A percentile compares a stretch with the other conserved stretches of the same genome.
phyloP scores from a whole-genome alignment of 2,797 vertebrate genomes.

The Hydrolagus colliei region DNA sequence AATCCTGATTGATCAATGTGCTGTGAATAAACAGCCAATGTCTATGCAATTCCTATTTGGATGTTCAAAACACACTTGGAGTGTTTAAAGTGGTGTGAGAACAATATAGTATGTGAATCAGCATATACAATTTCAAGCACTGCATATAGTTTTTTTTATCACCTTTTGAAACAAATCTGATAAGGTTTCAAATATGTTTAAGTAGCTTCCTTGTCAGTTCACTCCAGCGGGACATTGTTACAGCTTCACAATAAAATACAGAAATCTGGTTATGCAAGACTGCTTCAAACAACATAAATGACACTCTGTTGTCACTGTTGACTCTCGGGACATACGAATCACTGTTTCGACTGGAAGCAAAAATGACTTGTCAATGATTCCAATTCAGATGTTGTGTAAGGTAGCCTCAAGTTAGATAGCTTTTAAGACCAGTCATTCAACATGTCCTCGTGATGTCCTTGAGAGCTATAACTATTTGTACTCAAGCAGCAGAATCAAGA shows the following conservation, averaged over 20 bases:
- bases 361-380: neutral
- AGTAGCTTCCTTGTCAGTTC: neutral
- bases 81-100: neutral
- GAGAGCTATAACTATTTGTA: neutral
- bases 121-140: neutral
- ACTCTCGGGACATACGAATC: neutral
- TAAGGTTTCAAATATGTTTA: neutral
- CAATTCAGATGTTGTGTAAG: neutral
- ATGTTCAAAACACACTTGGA: neutral
- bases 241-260: neutral
- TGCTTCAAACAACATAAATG: slow-evolving; percentile 11
- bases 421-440: neutral
- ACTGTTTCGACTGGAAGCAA: slow-evolving; percentile 12
- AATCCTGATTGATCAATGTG: neutral
- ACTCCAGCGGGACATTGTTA: neutral
- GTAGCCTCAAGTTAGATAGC: neutral
- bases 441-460: neutral
- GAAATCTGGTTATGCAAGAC: neutral
- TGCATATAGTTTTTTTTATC: neutral
- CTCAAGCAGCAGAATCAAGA: neutral
- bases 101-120: neutral
- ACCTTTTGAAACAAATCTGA: neutral
- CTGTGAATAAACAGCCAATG: neutral
- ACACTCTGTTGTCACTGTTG: neutral
- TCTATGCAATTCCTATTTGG: neutral